Conservation (phyloP, 2,797 vertebrate species). For the Malurus leucopterus region DNA sequence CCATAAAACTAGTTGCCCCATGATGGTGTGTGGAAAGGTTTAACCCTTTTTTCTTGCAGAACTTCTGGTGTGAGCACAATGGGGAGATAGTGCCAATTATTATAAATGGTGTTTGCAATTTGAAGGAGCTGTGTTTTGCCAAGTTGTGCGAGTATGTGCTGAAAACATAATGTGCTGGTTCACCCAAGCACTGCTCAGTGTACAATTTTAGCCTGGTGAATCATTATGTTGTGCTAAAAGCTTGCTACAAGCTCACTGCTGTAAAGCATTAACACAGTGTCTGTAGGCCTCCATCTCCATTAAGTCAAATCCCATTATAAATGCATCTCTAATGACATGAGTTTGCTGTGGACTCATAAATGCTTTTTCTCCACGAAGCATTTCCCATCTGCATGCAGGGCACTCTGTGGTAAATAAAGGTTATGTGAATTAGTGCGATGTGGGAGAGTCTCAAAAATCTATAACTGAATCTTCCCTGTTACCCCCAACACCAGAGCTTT, state of each 20-base stretch:
- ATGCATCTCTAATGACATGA: background rate
- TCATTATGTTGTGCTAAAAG: slow-evolving; percentile 43
- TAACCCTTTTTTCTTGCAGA: background rate
- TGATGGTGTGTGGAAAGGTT: background rate
- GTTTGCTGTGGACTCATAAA: background rate
- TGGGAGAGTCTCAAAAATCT: background rate
- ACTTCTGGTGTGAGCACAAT: background rate
- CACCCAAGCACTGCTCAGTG: background rate
- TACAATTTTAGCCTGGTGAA: slow-evolving; percentile 40
- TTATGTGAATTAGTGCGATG: background rate
- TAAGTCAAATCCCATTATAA: slow-evolving; percentile 28
- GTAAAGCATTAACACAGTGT: background rate
- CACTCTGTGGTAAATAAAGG: background rate
- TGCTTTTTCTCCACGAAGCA: background rate
- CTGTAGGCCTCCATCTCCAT: slow-evolving; percentile 13
- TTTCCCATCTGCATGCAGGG: background rate
- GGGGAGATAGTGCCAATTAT: slow-evolving; percentile 20
- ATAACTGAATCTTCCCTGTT: background rate
- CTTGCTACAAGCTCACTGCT: slow-evolving; percentile 9
- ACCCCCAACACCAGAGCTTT: background rate
- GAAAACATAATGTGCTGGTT: slow-evolving; percentile 26
- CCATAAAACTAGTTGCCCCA: background rate
- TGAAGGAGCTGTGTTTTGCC: slow-evolving; percentile 33
- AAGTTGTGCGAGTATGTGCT: background rate
- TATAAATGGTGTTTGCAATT: slow-evolving; percentile 23